phyloP scores from a whole-genome alignment of 1,140 invertebrate species.

The Mesaphorura yosii region DNA sequence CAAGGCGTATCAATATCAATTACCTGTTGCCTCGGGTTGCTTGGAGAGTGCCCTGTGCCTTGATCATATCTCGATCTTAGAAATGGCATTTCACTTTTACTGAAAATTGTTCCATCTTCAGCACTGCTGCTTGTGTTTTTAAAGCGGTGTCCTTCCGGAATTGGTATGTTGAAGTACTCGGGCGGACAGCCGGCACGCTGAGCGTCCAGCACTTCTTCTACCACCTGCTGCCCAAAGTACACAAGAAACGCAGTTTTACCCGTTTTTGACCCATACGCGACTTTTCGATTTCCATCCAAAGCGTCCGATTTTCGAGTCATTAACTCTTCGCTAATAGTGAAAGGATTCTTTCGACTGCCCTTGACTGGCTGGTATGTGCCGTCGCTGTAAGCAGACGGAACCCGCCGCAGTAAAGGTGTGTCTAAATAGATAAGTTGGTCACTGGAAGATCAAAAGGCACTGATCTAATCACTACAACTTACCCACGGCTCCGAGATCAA shows the following conservation, averaged over 20 bases:
- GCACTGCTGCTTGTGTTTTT: background rate
- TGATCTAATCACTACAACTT: background rate
- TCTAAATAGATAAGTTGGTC: conserved; percentile 34
- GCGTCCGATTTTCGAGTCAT: conserved; percentile 32
- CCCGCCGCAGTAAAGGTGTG: conserved; percentile 44
- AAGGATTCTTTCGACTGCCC: conserved; percentile 43
- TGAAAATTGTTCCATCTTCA: background rate
- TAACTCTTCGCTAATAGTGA: conserved; percentile 44
- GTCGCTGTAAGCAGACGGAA: conserved; percentile 50
- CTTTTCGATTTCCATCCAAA: background rate
- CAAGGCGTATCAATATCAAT: background rate
- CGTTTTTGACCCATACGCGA: conserved; percentile 37
- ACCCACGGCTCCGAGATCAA: conserved; percentile 29
- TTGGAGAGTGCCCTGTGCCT: conserved; percentile 41
- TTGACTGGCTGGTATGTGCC: conserved; percentile 46
- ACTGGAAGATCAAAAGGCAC: background rate
- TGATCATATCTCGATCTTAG: conserved; percentile 42
- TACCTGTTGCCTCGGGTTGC: conserved; percentile 47
- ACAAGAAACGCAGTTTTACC: conserved; percentile 54
- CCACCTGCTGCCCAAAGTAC: conserved; percentile 55
- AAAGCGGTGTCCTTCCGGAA: conserved; percentile 38
- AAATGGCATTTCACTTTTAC: conserved; percentile 39
- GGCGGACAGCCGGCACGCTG: conserved; percentile 46
- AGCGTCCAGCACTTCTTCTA: conserved; percentile 52
- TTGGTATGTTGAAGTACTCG: conserved; percentile 46